Percentiles rank a stretch among this genome's conserved stretches.
phyloP scores from a whole-genome alignment of 2,888 invertebrate species.

The Cheilosia vulpina region DNA sequence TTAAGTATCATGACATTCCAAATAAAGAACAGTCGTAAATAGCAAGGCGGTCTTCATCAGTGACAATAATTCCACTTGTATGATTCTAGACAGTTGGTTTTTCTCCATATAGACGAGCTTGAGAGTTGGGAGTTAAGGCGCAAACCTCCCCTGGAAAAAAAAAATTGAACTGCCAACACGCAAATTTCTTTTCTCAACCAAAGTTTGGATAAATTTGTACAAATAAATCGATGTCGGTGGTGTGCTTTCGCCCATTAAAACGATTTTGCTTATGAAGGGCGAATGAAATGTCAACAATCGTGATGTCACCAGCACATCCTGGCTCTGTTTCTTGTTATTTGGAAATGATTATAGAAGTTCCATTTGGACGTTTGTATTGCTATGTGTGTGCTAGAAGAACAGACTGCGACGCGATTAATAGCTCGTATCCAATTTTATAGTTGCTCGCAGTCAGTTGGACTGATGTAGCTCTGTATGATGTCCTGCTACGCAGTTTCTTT shows the following conservation, averaged over 20 bases:
- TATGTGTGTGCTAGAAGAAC: neutral
- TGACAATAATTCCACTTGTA: constrained; percentile 1
- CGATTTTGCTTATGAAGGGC: constrained; percentile 1
- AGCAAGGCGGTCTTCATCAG: neutral
- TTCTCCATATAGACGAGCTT: neutral
- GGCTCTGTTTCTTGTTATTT: neutral
- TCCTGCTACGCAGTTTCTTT: neutral
- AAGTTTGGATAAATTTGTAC: neutral
- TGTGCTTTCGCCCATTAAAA: neutral
- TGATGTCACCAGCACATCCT: constrained; percentile 9
- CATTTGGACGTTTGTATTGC: neutral
- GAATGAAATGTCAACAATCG: constrained; percentile 8
- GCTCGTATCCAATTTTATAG: neutral
- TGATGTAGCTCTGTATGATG: neutral
- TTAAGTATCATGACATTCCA: neutral
- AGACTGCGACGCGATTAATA: neutral
- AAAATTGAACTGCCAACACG: neutral
- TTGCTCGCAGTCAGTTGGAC: neutral
- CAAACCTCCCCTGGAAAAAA: neutral
- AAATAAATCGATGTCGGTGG: constrained; percentile 4
- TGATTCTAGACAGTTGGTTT: neutral
- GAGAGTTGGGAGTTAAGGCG: neutral
- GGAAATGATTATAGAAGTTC: neutral
- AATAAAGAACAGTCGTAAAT: neutral
- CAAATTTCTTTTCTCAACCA: neutral